Evolutionary conservation across 2,888 invertebrate genomes (phyloP).

Genomic region (Baccha elongata): DNA sequence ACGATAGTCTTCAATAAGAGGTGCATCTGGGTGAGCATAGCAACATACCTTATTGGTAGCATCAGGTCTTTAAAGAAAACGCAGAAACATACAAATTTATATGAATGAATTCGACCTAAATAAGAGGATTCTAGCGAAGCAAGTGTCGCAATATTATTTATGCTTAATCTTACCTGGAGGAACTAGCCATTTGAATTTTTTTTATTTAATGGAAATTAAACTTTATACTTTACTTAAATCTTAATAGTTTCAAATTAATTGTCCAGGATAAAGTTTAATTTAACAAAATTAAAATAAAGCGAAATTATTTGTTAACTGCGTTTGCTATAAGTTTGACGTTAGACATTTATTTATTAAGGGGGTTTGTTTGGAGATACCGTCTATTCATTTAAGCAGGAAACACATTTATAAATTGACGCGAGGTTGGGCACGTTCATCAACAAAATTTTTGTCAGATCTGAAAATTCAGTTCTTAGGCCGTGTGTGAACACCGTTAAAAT

Average conservation of each 20-base stretch:
- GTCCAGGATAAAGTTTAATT: background rate
- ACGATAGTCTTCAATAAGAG: conserved; percentile 98
- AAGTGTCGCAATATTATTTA: background rate
- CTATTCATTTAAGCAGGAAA: no score
- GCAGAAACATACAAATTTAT: conserved; percentile 10
- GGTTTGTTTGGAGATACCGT: background rate
- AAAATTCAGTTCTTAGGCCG: no score
- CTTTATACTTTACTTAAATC: background rate
- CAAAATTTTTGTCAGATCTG: no score
- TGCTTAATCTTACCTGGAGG: conserved; percentile 70
- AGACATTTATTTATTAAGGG: background rate
- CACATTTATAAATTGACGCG: no score
- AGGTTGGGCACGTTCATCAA: no score
- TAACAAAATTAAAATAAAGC: background rate
- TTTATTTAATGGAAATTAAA: background rate
- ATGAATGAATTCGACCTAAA: conserved; percentile 30
- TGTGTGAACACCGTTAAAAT: no score
- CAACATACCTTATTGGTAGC: conserved; percentile 92
- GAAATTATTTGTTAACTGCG: conserved; percentile 1
- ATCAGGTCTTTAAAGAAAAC: conserved; percentile 84
- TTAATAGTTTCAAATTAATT: background rate
- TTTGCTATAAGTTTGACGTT: background rate
- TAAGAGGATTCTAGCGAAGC: background rate
- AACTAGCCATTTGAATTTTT: conserved; percentile 74
- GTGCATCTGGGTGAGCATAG: conserved; percentile 97